Evolutionary conservation across 2,797 vertebrate genomes (phyloP).

Genomic region (Diplodus sargus): DNA sequence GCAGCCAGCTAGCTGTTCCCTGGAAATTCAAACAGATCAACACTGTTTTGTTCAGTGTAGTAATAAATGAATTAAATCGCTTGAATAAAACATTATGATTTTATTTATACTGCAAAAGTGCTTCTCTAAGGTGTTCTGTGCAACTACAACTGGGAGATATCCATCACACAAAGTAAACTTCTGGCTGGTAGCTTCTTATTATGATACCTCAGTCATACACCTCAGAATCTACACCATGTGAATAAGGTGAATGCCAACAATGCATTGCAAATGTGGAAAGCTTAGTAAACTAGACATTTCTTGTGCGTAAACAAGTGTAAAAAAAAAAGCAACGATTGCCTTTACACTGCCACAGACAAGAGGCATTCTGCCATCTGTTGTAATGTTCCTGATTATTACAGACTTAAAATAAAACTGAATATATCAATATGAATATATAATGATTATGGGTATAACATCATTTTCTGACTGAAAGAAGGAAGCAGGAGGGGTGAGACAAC

Average conservation of each 20-base stretch:
- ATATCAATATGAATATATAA: not conserved
- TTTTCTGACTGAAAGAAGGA: not conserved
- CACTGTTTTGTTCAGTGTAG: not conserved
- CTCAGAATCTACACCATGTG: not conserved
- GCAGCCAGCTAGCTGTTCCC: not conserved
- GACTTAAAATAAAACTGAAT: constrained; percentile 1
- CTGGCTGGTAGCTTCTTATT: not conserved
- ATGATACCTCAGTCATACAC: not conserved
- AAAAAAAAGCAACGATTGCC: not conserved
- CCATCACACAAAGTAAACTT: not conserved
- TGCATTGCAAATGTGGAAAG: not conserved
- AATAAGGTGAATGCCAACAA: not conserved
- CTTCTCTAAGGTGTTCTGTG: not conserved
- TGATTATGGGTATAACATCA: not conserved
- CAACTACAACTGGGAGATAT: not conserved
- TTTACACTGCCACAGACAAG: not conserved
- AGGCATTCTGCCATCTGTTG: not conserved
- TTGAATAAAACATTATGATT: not conserved
- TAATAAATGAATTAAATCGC: not conserved
- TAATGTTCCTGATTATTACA: not conserved
- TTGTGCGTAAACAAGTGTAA: not conserved
- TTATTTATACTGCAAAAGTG: not conserved
- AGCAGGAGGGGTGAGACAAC: not conserved
- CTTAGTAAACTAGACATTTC: not conserved
- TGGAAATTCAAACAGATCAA: too few species aligned